A percentile compares a stretch with the other conserved stretches of the same genome.
phyloP scores from a whole-genome alignment of 2,113 vertebrate genomes.

The Prunella himalayana region DNA sequence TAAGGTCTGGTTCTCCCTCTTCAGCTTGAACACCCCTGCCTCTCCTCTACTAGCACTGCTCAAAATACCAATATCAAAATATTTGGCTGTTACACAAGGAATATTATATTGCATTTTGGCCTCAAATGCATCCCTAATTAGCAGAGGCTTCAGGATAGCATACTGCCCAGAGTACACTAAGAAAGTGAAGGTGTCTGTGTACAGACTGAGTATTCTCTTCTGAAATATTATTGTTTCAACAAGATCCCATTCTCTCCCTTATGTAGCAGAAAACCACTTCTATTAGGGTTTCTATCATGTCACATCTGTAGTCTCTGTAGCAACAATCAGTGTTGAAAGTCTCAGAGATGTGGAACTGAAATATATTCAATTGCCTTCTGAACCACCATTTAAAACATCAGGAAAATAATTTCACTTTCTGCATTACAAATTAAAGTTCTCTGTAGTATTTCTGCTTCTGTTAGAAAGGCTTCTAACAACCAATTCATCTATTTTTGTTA shows the following conservation, averaged over 20 bases:
- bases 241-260: not conserved
- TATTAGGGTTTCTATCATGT: not conserved
- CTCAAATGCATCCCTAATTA: not conserved
- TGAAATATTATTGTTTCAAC: not conserved
- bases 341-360: not conserved
- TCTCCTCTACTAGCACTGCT: accelerated
- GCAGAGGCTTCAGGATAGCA: not conserved
- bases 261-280: not conserved
- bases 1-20: accelerated
- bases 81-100: not conserved
- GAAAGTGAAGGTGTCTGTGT: not conserved
- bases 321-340: not conserved
- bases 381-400: not conserved
- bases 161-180: not conserved
- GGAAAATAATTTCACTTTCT: not conserved
- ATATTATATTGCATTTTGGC: not conserved
- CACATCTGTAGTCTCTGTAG: not conserved
- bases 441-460: not conserved
- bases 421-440: not conserved
- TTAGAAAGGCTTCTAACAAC: not conserved
- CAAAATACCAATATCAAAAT: not conserved
- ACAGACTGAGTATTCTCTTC: not conserved
- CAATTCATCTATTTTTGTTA: not conserved
- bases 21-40: not conserved
- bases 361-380: not conserved